These are phyloP conservation scores for Euphonia xanthogaster DNA, from an alignment of 2,797 vertebrate species.

Conservation along the genomic window DNA sequence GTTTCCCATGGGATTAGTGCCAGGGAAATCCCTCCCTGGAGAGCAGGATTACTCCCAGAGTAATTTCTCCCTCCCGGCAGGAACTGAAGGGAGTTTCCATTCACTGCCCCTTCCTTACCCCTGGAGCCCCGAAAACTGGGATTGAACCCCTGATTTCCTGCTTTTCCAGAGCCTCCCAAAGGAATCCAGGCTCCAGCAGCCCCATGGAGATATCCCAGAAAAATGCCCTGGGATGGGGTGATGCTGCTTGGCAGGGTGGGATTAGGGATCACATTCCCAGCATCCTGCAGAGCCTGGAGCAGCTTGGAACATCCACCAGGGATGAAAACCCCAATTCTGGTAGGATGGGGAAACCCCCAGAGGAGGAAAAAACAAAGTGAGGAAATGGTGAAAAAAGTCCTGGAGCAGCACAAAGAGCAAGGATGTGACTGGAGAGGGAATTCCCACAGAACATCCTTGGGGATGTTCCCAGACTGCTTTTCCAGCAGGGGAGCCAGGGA, in stretches of 20 bases:
- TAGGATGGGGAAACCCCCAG: not conserved
- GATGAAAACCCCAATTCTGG: not conserved
- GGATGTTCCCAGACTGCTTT: not conserved
- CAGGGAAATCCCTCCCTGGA: too few species aligned
- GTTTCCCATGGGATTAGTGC: too few species aligned
- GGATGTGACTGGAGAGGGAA: not conserved
- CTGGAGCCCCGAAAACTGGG: not conserved
- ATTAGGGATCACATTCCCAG: not conserved
- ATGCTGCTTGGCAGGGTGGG: not conserved
- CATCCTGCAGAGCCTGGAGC: too few species aligned
- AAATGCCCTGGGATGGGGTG: not conserved
- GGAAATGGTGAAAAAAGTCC: not conserved
- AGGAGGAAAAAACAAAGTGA: not conserved
- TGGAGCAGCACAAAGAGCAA: not conserved
- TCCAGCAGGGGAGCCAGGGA: not conserved
- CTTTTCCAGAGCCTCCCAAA: not conserved
- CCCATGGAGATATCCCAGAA: not conserved
- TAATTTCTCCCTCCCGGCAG: too few species aligned
- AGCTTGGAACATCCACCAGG: not conserved
- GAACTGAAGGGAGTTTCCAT: not conserved
- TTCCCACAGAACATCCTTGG: fast-evolving
- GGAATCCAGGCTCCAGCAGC: not conserved
- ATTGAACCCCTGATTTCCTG: not conserved
- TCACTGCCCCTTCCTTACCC: not conserved
- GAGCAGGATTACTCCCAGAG: too few species aligned